Conservation (phyloP, 2,113 vertebrate genomes). For the Chascanopsetta lugubris region DNA sequence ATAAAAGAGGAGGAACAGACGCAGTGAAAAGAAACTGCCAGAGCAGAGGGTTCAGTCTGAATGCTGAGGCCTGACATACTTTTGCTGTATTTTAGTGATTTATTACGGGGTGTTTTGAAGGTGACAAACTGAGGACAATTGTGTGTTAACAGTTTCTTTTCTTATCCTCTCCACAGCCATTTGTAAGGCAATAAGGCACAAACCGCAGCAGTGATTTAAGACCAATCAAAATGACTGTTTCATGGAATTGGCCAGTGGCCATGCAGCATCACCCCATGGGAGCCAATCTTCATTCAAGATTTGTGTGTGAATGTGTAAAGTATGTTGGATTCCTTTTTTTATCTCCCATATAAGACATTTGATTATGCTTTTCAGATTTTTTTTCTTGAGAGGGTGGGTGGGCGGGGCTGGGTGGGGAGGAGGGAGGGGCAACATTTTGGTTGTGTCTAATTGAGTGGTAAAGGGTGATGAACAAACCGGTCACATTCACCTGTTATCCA, state of each 20-base stretch:
- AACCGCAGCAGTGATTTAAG: constrained; percentile 65
- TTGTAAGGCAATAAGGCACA: constrained; percentile 73
- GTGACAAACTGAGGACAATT: constrained; percentile 62
- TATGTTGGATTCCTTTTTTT: constrained; percentile 69
- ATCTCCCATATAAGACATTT: constrained; percentile 49
- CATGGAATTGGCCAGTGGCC: constrained; percentile 51
- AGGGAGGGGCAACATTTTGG: neutral
- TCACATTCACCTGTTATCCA: constrained; percentile 61
- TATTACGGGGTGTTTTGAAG: constrained; percentile 43
- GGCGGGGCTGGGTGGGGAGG: neutral
- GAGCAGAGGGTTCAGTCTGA: constrained; percentile 44
- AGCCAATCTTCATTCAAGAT: constrained; percentile 66
- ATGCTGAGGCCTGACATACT: constrained; percentile 55
- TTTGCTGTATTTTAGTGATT: constrained; percentile 71
- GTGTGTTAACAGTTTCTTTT: constrained; percentile 55
- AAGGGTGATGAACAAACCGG: constrained; percentile 35
- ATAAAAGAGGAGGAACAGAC: constrained; percentile 27
- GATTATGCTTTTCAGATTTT: constrained; percentile 53
- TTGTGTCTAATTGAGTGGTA: constrained; percentile 27
- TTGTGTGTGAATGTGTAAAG: constrained; percentile 70
- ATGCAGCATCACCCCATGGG: constrained; percentile 43
- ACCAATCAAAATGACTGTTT: constrained; percentile 67
- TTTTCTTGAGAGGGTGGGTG: neutral
- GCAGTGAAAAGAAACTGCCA: constrained; percentile 32
- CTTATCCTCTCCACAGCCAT: constrained; percentile 60